phyloP scores from a whole-genome alignment of 1,140 invertebrate genomes.

The Drosophila insularis region DNA sequence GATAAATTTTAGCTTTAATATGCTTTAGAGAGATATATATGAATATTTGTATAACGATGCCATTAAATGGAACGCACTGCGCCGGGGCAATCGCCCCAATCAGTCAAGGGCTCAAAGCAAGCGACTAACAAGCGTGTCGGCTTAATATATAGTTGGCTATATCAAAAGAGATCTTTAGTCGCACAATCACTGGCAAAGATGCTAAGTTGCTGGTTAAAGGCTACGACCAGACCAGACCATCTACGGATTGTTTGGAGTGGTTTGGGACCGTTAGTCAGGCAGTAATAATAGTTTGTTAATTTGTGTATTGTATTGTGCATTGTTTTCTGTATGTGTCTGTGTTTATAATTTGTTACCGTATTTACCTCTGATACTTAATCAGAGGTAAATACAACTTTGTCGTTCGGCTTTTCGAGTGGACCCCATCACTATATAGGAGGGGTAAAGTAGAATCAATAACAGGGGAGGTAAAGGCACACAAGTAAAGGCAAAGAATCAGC shows the following conservation, averaged over 20 bases:
- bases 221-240: conserved; percentile 39
- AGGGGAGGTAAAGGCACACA: no score
- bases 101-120: conserved; percentile 55
- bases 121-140: conserved; percentile 49
- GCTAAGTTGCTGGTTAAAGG: background rate
- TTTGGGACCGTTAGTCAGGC: conserved; percentile 63
- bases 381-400: no score
- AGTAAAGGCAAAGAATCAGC: no score
- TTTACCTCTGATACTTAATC: no score
- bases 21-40: conserved; percentile 22
- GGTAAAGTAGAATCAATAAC: no score
- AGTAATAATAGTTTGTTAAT: conserved; percentile 73
- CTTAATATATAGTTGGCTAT: conserved; percentile 13
- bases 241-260: conserved; percentile 39
- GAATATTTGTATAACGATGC: conserved; percentile 48
- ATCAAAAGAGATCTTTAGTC: conserved; percentile 11
- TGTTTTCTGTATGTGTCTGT: conserved; percentile 18
- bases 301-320: conserved; percentile 58
- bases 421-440: no score
- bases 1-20: conserved; percentile 53
- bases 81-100: conserved; percentile 46
- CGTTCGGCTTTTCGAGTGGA: no score
- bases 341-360: no score
- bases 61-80: conserved; percentile 62
- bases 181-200: conserved; percentile 25